A percentile compares a stretch with the other conserved stretches of the same genome.
Evolutionary conservation across 2,797 vertebrate genomes (phyloP).

Genomic region (Microtus obscurus): DNA sequence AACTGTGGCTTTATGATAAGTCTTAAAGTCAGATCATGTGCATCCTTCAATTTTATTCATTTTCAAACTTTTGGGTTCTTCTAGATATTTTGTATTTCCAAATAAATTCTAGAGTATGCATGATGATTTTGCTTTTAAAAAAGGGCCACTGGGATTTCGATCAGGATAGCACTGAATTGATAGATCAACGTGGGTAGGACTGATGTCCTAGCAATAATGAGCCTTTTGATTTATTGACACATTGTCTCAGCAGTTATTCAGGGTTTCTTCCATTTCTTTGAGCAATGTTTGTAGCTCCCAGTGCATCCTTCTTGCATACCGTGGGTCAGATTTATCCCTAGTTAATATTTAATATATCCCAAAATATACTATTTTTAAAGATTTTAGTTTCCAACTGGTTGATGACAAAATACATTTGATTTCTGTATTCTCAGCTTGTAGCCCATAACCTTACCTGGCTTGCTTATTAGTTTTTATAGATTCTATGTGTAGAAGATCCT

Average conservation of each 20-base stretch:
- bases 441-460: background rate
- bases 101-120: constrained; percentile 24
- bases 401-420: background rate
- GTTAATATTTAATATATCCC: background rate
- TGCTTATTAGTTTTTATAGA: constrained; percentile 7
- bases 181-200: background rate
- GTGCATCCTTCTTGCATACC: background rate
- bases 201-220: constrained; percentile 1
- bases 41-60: constrained; percentile 3
- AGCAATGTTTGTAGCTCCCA: constrained; percentile 26
- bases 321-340: background rate
- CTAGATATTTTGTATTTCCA: background rate
- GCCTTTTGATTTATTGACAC: background rate
- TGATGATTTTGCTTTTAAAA: background rate
- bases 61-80: background rate
- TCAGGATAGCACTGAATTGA: background rate
- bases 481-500: background rate
- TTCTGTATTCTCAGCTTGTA: background rate
- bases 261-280: constrained; percentile 3
- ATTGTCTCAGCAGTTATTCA: background rate
- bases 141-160: background rate
- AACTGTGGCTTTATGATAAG: background rate
- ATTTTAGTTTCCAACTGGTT: constrained; percentile 33
- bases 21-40: background rate
- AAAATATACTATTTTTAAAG: constrained; percentile 6